Evolutionary conservation across 2,888 invertebrate genomes (phyloP).

Genomic region (Villa cingulata): DNA sequence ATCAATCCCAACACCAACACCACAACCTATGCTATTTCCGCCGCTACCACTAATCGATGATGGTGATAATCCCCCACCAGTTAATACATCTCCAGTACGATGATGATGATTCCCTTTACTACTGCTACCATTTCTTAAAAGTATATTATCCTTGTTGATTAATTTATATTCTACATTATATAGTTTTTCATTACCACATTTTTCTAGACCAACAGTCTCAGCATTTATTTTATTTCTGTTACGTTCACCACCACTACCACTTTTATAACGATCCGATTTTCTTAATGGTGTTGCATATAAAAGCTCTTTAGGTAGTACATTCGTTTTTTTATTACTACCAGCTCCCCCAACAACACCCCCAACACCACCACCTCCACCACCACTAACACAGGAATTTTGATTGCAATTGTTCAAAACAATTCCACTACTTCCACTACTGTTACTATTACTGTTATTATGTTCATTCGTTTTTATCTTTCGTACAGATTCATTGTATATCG

Average conservation of each 20-base stretch:
- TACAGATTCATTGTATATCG: constrained; percentile 36
- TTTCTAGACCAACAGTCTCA: constrained; percentile 1
- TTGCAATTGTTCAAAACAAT: constrained; percentile 24
- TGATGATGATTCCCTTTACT: constrained; percentile 7
- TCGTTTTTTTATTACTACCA: constrained; percentile 10
- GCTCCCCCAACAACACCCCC: background rate
- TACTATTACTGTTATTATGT: background rate
- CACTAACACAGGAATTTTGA: constrained; percentile 16
- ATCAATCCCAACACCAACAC: no score
- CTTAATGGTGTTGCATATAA: constrained; percentile 35
- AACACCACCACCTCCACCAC: background rate
- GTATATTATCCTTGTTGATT: constrained; percentile 26
- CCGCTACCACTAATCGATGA: background rate
- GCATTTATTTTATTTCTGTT: constrained; percentile 14
- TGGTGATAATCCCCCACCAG: background rate
- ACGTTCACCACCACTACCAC: constrained; percentile 25
- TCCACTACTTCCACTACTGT: background rate
- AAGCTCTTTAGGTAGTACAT: constrained; percentile 30
- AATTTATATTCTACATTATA: constrained; percentile 27
- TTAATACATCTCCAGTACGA: background rate
- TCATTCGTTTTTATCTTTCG: constrained; percentile 28
- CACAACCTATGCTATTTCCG: no score
- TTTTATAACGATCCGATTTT: constrained; percentile 35
- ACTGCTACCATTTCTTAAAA: constrained; percentile 25
- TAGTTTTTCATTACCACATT: constrained; percentile 23